A percentile compares a stretch with the other conserved stretches of the same genome.
phyloP scores from a whole-genome alignment of 64 coral and sea anemone species.

The Porites australiensis region DNA sequence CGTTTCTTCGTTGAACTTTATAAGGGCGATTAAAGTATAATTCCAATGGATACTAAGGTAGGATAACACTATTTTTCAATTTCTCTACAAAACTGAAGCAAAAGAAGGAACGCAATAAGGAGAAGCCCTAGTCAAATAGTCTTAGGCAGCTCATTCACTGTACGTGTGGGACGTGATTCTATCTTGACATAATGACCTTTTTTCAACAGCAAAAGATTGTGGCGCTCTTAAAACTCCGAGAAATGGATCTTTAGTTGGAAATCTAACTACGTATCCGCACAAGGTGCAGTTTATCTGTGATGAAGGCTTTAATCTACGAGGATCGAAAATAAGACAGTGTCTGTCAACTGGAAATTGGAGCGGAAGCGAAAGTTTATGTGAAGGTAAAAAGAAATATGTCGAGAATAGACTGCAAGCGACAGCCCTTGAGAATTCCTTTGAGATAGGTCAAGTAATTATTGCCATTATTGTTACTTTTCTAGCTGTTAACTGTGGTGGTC shows the following conservation, averaged over 20 bases:
- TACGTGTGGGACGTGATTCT: too few species aligned
- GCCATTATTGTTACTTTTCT: neutral
- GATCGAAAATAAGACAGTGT: conserved; percentile 35
- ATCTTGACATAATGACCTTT: neutral
- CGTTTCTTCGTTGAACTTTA: too few species aligned
- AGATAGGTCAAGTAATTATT: neutral
- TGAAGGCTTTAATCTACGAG: conserved; percentile 51
- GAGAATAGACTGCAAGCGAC: neutral
- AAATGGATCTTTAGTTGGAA: conserved; percentile 25
- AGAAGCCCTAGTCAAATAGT: too few species aligned
- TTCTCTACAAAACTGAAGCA: too few species aligned
- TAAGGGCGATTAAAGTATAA: too few species aligned
- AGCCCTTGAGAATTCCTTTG: neutral
- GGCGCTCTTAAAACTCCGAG: conserved; percentile 14
- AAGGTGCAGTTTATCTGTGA: conserved; percentile 30
- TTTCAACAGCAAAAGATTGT: conserved; percentile 41
- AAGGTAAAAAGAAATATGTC: neutral
- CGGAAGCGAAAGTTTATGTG: conserved; percentile 31
- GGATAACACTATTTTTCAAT: too few species aligned
- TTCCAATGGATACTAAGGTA: too few species aligned
- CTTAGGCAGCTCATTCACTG: too few species aligned
- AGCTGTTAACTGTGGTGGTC: neutral
- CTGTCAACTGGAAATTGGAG: conserved; percentile 44
- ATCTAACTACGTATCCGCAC: conserved; percentile 19
- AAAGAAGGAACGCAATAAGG: too few species aligned